These are phyloP conservation scores for Ciconia stormi DNA, from an alignment of 2,113 vertebrate species.

Conservation along the genomic window DNA sequence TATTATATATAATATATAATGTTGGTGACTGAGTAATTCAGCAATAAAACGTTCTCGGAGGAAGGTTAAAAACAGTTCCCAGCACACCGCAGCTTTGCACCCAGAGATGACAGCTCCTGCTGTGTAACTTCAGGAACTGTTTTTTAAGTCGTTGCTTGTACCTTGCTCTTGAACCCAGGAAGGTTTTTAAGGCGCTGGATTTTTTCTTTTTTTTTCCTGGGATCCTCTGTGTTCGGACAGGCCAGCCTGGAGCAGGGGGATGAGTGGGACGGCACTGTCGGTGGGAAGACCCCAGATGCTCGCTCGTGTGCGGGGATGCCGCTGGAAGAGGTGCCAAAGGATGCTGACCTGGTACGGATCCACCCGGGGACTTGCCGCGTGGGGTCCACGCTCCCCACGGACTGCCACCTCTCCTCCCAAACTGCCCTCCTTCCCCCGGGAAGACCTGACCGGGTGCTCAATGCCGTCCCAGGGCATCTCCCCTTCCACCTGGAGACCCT, in stretches of 20 bases:
- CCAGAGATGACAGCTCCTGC: background rate
- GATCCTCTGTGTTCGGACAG: background rate
- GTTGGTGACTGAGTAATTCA: conserved; percentile 4
- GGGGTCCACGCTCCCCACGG: background rate
- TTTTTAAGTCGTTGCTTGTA: background rate
- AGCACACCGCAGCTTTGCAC: background rate
- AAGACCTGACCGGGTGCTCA: background rate
- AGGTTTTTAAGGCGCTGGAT: background rate
- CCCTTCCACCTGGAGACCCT: background rate
- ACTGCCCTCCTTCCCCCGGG: background rate
- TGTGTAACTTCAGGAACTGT: background rate
- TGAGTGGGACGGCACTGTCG: background rate
- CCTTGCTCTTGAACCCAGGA: background rate
- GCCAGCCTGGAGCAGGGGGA: background rate
- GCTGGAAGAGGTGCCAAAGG: background rate
- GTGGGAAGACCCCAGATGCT: background rate
- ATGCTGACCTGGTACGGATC: background rate
- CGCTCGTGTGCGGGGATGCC: background rate
- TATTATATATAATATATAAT: background rate
- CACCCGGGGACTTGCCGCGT: background rate
- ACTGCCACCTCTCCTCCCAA: background rate
- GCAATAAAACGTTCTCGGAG: conserved; percentile 37
- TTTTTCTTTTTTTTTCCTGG: background rate
- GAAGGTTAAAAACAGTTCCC: background rate
- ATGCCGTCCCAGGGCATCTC: background rate